These are phyloP conservation scores for Poeciliopsis presidionis DNA, from an alignment of 2,797 vertebrate species.

Conservation along the genomic window DNA sequence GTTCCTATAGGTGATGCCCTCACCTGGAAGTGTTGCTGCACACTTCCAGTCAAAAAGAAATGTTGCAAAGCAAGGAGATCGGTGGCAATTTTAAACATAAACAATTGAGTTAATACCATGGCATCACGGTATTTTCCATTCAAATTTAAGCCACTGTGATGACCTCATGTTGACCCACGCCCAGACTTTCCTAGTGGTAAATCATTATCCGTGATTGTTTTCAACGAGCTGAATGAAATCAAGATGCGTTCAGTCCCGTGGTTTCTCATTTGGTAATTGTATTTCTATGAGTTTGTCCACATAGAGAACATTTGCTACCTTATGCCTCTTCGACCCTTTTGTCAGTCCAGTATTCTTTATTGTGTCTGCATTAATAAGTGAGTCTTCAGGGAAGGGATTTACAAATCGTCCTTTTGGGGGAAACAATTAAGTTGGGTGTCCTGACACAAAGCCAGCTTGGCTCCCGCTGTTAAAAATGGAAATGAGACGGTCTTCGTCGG, in stretches of 20 bases:
- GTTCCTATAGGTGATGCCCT: not conserved
- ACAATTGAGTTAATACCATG: not conserved
- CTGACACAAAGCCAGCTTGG: conserved; percentile 70
- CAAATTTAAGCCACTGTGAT: not conserved
- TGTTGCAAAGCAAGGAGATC: not conserved
- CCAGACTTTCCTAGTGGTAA: not conserved
- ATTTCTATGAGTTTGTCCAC: conserved; percentile 29
- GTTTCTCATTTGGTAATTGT: conserved; percentile 3
- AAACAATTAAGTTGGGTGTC: conserved; percentile 68
- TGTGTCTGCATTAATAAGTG: conserved; percentile 23
- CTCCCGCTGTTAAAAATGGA: conserved; percentile 73
- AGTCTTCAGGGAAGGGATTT: conserved; percentile 31
- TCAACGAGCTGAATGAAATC: not conserved
- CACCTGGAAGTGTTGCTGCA: not conserved
- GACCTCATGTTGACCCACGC: not conserved
- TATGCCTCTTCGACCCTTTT: conserved; percentile 32
- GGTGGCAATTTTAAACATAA: not conserved
- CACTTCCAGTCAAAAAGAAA: not conserved
- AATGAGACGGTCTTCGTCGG: conserved; percentile 81
- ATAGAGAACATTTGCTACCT: conserved; percentile 40
- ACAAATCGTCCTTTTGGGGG: conserved; percentile 22
- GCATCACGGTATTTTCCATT: not conserved
- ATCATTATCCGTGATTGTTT: not conserved
- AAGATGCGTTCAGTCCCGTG: not conserved
- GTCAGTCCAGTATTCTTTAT: conserved; percentile 29